These are phyloP conservation scores for Lycorma delicatula DNA, from an alignment of 1,140 invertebrate genomes.

Conservation along the genomic window DNA sequence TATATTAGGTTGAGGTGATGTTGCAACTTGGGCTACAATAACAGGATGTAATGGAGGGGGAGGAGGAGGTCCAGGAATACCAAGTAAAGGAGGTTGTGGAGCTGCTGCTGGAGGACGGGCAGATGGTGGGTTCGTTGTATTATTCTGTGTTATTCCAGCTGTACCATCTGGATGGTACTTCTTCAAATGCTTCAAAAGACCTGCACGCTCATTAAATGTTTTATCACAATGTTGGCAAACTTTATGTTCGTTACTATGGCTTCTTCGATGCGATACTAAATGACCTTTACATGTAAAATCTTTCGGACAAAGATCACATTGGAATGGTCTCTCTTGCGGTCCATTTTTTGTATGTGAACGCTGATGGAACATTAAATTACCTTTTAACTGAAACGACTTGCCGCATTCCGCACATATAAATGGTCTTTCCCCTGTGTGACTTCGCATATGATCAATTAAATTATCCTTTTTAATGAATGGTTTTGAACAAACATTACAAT, in stretches of 20 bases:
- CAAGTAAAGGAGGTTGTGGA: no score
- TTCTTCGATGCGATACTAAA: constrained; percentile 75
- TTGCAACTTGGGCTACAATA: constrained; percentile 8
- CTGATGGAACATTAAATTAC: constrained; percentile 80
- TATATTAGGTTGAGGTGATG: constrained; percentile 2
- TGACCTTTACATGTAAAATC: constrained; percentile 92
- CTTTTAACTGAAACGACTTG: constrained; percentile 93
- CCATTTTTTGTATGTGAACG: constrained; percentile 79
- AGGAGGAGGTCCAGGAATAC: neutral
- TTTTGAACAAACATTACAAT: constrained; percentile 75
- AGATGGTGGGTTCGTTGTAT: no score
- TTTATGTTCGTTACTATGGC: constrained; percentile 74
- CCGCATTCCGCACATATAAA: constrained; percentile 91
- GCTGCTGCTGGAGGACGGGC: no score
- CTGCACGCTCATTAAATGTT: constrained; percentile 66
- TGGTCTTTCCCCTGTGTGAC: constrained; percentile 76
- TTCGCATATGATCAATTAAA: constrained; percentile 64
- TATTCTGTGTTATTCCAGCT: neutral
- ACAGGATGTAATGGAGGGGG: constrained; percentile 3
- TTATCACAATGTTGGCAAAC: constrained; percentile 65
- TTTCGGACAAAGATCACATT: constrained; percentile 91
- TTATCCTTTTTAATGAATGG: constrained; percentile 78
- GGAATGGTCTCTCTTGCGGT: constrained; percentile 79
- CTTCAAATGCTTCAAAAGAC: constrained; percentile 52
- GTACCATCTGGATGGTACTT: constrained; percentile 24